Base-by-base conservation (phyloP, 1,140 invertebrate genomes). In the Trypoxylus dichotomus region DNA sequence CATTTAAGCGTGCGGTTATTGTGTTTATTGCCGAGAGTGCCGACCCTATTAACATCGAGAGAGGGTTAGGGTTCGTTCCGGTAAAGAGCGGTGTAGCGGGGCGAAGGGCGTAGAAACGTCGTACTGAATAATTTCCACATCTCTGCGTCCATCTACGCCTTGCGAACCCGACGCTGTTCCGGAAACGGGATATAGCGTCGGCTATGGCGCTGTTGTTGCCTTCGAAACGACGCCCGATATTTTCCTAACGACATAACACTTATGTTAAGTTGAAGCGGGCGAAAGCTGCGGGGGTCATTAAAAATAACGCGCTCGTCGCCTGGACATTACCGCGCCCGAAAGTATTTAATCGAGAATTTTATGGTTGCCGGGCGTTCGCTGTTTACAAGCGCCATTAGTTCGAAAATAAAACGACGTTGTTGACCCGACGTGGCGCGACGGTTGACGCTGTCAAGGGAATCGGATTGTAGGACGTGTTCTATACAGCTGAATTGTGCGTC, bases 1-100 rank as follows among this genome's bases (percentile, higher is more conserved):
- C 75, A 79, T 79, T 79, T 79, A 76, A 75, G 74, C 75, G 75
- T 79, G 78, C 78, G 78, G 78, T 79, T 79, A 79, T 79, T 79
- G 78, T 79, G 78, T 79, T 79, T 76, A 79, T 76, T 79, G 78
- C 78, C 47, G 37, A 63, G 58, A 68, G 63, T 77, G 37, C 58
- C n/a, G 37, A 86, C 32, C 58, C 76, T 37, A 77, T 74, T 74
- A 74, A 19, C 72, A 29, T 27, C 60, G 60, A 68, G 72, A 68
- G 72, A 42, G 72, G 72, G 29, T 15, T 42, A 74, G 72, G 60
- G 24, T 27, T 29, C 60, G 60, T 29, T 68, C 27, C 15, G 21
- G 60, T 15, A 27, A 11, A 68, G 13, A 13, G 3, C n/a, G 19
- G 27, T 29, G 60, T n/a, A 68, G 60, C 19, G 24, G 60, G 60